Base-by-base conservation (phyloP, 64 coral and sea anemone genomes). In the Montipora efflorescens region DNA sequence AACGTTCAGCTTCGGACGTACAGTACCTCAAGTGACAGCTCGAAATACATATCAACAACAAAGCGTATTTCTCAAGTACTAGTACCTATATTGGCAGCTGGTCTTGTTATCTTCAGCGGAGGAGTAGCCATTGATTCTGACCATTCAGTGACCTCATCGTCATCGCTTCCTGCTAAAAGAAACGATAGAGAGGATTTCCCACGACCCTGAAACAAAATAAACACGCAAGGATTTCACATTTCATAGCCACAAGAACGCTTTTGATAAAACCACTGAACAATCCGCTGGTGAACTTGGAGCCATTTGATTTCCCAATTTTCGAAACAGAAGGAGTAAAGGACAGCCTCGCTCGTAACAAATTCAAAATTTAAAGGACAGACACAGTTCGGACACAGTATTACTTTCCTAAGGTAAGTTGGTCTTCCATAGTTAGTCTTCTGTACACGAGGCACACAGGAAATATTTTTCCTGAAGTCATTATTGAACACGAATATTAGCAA, bases 91-190 rank as follows among this genome's bases (percentile, higher is more conserved):
- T 66, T 47, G 13, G 62, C 82, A 86, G 66, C 46, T 86, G 82
- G 46, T 52, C 18, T 47, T 71, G 61, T 72, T 14, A 23, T 86
- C 46, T 93, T 77, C 3, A 87, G 15, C 53, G 92, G 92, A 52
- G 92, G 92, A 44, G 92, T 93, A 53, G 92, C 92, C 92, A 93
- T 93, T 47, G 92, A 93, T 53, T 93, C 92, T 15, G 92, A 88
- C 92, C 92, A 93, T 23, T 87, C 91, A 51, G 48, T 13, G 20
- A 79, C 28, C 9, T 87, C 76, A 47, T 93, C 92, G 51, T 88
- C 77, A 71, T 48, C 28, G 78, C 78, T 51, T 48, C 43, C 59
- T 18, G 76, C 92, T 22, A 78, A 57, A 48, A 93, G 76, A 25
- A 66, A 73, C 14, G 83, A 77, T 4, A 93, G 51, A 1, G 64